phyloP scores from a whole-genome alignment of 2,888 invertebrate genomes.

The Siphlonurus alternatus region DNA sequence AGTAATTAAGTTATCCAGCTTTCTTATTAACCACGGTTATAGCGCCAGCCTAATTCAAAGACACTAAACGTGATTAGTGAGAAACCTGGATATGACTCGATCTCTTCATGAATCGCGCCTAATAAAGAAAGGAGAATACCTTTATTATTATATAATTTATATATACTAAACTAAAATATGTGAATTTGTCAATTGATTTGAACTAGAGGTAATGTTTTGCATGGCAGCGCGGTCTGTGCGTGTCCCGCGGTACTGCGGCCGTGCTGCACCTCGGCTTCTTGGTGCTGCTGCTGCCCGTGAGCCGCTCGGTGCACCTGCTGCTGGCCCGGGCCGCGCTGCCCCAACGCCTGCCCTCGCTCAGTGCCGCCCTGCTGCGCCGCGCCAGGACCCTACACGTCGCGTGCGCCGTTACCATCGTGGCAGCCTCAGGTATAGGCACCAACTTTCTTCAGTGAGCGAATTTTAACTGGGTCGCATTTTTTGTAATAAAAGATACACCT shows the following conservation, averaged over 20 bases:
- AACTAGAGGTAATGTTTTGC: too few relatives aligned
- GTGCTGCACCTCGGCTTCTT: conserved; percentile 21
- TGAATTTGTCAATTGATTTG: too few relatives aligned
- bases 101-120: too few relatives aligned
- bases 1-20: too few relatives aligned
- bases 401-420: conserved; percentile 31
- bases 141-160: too few relatives aligned
- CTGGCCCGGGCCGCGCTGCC: conserved; percentile 22
- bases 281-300: conserved; percentile 31
- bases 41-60: too few relatives aligned
- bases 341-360: conserved; percentile 11
- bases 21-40: too few relatives aligned
- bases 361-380: conserved; percentile 33
- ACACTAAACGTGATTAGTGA: too few relatives aligned
- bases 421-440: conserved; percentile 35
- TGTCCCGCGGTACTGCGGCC: conserved; percentile 36
- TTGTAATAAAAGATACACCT: too few relatives aligned
- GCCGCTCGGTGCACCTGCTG: conserved; percentile 33
- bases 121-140: too few relatives aligned
- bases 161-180: too few relatives aligned
- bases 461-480: background rate
- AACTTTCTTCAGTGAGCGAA: conserved; percentile 7
- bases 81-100: too few relatives aligned
- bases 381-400: conserved; percentile 37
- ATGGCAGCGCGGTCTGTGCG: conserved; percentile 33